phyloP scores from a whole-genome alignment of 2,113 vertebrate species.

The Hepsetus odoe region DNA sequence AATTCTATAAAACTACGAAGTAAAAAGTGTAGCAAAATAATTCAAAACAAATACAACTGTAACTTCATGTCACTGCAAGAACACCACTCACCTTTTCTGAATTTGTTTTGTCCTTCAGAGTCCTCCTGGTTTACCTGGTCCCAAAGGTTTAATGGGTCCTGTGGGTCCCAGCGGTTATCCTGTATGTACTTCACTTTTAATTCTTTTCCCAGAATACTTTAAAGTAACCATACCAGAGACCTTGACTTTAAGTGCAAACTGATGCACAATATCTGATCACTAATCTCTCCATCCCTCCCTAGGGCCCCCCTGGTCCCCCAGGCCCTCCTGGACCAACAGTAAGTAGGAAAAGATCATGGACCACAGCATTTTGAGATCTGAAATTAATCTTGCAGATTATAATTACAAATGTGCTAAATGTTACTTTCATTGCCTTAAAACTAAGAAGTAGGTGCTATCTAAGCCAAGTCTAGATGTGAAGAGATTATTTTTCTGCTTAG shows the following conservation, averaged over 20 bases:
- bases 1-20: no score
- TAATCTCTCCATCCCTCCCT: not conserved
- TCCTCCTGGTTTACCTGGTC: conserved; percentile 75
- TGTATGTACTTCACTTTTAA: conserved; percentile 61
- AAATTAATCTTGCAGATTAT: not conserved
- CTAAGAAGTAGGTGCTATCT: not conserved
- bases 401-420: not conserved
- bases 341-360: conserved; percentile 29
- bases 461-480: no score
- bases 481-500: not conserved
- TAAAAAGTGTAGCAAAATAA: no score
- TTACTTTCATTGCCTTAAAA: not conserved
- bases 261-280: not conserved
- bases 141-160: conserved; percentile 72
- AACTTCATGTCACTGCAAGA: no score
- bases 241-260: no score
- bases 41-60: no score
- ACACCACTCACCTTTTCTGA: not conserved
- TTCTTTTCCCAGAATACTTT: not conserved
- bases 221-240: not conserved
- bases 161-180: conserved; percentile 76
- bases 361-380: not conserved
- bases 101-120: conserved; percentile 73
- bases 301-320: conserved; percentile 40
- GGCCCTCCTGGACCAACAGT: conserved; percentile 43